Conservation (phyloP, 2,797 vertebrate species). For the Taenioides sp. region DNA sequence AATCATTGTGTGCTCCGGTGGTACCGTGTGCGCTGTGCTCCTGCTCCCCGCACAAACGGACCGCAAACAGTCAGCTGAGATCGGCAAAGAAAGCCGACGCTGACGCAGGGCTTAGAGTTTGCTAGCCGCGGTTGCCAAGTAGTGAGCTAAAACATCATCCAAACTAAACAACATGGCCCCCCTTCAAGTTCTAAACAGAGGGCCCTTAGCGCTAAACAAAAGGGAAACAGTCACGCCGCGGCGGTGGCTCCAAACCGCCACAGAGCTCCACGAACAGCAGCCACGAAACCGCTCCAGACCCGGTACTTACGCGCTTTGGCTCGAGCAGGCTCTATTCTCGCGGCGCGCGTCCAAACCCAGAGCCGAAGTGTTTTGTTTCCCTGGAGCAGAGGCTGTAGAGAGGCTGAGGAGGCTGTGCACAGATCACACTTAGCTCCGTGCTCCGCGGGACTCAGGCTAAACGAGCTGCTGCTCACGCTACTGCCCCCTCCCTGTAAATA, state of each 20-base stretch:
- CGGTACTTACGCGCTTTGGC: conserved; percentile 73
- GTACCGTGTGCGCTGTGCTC: rapidly evolving
- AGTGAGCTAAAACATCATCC: conserved; percentile 63
- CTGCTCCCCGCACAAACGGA: neutral
- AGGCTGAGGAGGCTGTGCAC: conserved; percentile 15
- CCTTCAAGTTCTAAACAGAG: conserved; percentile 78
- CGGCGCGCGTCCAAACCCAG: conserved; percentile 56
- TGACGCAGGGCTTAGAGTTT: conserved; percentile 22
- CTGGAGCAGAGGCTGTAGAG: conserved; percentile 60
- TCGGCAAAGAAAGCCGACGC: conserved; percentile 4
- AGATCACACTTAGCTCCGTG: conserved; percentile 57
- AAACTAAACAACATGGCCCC: conserved; percentile 82
- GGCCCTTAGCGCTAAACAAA: conserved; percentile 82
- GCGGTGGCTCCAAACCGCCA: conserved; percentile 22
- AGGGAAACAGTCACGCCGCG: conserved; percentile 70
- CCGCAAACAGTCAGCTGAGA: neutral
- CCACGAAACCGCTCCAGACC: neutral
- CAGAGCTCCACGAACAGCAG: neutral
- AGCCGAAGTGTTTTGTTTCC: conserved; percentile 77
- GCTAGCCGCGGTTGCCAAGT: conserved; percentile 44
- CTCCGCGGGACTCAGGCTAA: conserved; percentile 51
- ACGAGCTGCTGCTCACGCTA: conserved; percentile 11
- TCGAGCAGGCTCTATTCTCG: conserved; percentile 60
- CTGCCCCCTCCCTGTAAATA: conserved; percentile 75
- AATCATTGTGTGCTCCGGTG: neutral